Base-by-base conservation (phyloP, 2,888 invertebrate species). In the Crepidodera aurea region DNA sequence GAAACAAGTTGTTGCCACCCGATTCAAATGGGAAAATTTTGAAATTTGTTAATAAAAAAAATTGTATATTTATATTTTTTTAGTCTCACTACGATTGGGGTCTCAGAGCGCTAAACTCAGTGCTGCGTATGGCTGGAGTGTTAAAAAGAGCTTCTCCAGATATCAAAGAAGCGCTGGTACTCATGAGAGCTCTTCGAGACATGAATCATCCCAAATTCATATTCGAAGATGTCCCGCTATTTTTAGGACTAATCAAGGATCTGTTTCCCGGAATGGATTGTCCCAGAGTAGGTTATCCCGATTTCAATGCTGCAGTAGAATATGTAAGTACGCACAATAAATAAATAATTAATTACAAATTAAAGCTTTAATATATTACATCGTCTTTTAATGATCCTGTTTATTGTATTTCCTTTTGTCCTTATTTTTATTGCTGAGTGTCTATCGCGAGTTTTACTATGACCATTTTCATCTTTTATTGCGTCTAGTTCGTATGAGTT, bases 151-250 rank as follows among this genome's bases (percentile, higher is more conserved):
- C 88, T 60, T 89, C 92, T 0, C 87, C 88, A 2, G 90, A 92
- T 63, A 84, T 95, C 1, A 87, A 91, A 13, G 96, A 96, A 83
- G 89, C 92, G 68, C 86, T 94, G 72, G 92, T 96, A 2, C 83
- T 96, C 15, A 95, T 96, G 94, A 85, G 94, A 73, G 95, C 96
- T 1, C 83, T 96, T 32, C 86, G 93, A 71, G 96, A 96, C 75
- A 94, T 95, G 93, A 96, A 96, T 81, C 86, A 93, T 71, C 95
- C 96, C 0, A 96, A 96, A 81, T 95, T 96, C 78, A 90, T 96
- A 16, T 93, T 88, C 75, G 95, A 96, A 75, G 96, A 96, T 79
- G 93, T 94, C 1, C 93, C 94, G 0, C 82, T 96, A 6, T 96
- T 96, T 82, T 80, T 94, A 70, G 95, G 94, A 1, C 84, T 95